Percentiles rank a stretch among this genome's conserved stretches.
These are phyloP conservation scores for Calliopum simillimum DNA, from an alignment of 2,888 invertebrate species.

Conservation along the genomic window DNA sequence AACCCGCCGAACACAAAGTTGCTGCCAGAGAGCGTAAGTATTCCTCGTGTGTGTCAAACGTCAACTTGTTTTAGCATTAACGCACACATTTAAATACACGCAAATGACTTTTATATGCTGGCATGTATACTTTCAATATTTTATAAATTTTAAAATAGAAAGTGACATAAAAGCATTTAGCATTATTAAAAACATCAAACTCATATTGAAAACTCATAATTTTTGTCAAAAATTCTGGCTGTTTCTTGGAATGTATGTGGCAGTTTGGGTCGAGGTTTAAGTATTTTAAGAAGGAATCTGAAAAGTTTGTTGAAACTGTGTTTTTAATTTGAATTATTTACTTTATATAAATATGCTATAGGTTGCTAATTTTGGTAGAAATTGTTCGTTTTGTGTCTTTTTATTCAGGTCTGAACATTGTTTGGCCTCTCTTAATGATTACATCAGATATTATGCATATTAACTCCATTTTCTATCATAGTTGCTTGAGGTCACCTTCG, in stretches of 20 bases:
- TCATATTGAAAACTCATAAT: conserved; percentile 3
- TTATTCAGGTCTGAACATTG: too few relatives aligned
- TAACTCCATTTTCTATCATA: too few relatives aligned
- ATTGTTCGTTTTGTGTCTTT: too few relatives aligned
- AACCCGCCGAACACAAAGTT: background rate
- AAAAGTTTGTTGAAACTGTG: background rate
- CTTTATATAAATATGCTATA: too few relatives aligned
- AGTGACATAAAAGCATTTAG: background rate
- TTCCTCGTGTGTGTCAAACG: conserved; percentile 11
- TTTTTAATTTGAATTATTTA: background rate
- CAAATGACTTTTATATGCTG: background rate
- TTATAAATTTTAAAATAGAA: conserved; percentile 17
- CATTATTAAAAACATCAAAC: conserved; percentile 1
- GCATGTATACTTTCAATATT: background rate
- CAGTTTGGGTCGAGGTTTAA: background rate
- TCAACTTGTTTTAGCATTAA: background rate
- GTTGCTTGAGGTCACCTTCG: too few relatives aligned
- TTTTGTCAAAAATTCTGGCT: background rate
- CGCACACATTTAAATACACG: conserved; percentile 7
- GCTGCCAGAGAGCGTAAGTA: background rate
- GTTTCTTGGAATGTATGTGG: background rate
- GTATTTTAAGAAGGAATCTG: background rate
- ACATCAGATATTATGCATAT: too few relatives aligned
- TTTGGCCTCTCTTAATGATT: too few relatives aligned
- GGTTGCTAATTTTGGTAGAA: too few relatives aligned